Conservation (phyloP, 2,888 invertebrate species). For the Hydropsyche betteni region DNA sequence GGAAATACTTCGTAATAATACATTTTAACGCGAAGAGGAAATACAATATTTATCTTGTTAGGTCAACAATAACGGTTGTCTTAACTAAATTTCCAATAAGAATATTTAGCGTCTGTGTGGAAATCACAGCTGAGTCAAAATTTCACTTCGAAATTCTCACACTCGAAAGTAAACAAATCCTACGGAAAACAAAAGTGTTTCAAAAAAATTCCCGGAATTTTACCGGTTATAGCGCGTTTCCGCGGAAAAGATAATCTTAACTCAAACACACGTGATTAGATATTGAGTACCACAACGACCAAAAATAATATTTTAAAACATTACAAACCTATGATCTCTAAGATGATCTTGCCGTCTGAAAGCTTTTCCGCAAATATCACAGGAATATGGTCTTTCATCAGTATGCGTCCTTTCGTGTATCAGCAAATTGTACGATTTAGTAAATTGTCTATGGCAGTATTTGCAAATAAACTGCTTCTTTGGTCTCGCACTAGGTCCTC, state of each 20-base stretch:
- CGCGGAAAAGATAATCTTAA: neutral
- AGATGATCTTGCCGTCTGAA: constrained; percentile 95
- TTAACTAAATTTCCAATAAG: neutral
- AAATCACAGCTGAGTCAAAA: neutral
- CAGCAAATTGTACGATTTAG: constrained; percentile 96
- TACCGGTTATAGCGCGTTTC: neutral
- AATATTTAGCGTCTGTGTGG: neutral
- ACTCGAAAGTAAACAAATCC: neutral
- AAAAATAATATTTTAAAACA: neutral
- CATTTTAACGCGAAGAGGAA: too few species aligned
- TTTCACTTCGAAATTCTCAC: neutral
- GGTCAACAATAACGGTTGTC: too few species aligned
- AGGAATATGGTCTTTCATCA: constrained; percentile 94
- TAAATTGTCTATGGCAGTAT: constrained; percentile 96
- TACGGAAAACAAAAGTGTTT: constrained; percentile 12
- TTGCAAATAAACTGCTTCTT: constrained; percentile 96
- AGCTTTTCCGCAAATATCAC: constrained; percentile 95
- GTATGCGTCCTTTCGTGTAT: constrained; percentile 98
- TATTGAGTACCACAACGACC: neutral
- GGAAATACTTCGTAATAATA: too few species aligned
- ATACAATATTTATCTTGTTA: too few species aligned
- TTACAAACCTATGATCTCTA: constrained; percentile 83
- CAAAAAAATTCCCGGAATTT: neutral
- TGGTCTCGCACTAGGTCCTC: constrained; percentile 70
- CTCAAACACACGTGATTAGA: neutral